phyloP scores from a whole-genome alignment of 2,797 vertebrate genomes.

The Spinibarbus caldwelli region DNA sequence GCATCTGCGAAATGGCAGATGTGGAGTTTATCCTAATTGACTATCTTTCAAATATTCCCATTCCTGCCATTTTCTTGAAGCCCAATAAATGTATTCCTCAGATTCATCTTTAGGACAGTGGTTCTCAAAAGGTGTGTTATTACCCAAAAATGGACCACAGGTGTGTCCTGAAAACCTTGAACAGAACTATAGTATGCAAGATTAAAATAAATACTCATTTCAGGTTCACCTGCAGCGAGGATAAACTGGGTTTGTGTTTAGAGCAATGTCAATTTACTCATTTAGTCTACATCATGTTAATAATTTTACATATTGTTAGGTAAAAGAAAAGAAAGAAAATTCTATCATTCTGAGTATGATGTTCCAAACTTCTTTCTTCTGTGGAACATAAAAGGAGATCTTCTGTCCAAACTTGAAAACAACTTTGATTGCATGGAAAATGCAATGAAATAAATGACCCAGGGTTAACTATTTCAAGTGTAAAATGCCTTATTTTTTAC shows the following conservation, averaged over 20 bases:
- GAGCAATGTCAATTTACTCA: not conserved
- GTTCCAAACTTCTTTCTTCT: too few relatives aligned
- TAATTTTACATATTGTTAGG: not conserved
- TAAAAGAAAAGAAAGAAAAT: too few relatives aligned
- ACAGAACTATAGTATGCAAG: not conserved
- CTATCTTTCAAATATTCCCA: not conserved
- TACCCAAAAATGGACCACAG: not conserved
- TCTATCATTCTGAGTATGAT: too few relatives aligned
- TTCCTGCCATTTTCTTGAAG: not conserved
- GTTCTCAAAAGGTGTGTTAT: not conserved
- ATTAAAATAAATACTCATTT: not conserved
- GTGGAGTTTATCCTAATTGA: not conserved
- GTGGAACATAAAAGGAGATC: too few relatives aligned
- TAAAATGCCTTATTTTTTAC: not conserved
- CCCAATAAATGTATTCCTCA: not conserved
- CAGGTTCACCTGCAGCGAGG: not conserved
- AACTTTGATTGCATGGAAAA: too few relatives aligned
- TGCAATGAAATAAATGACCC: not conserved
- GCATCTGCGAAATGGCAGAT: not conserved
- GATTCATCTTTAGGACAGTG: not conserved
- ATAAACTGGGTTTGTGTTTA: not conserved
- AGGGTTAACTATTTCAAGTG: not conserved
- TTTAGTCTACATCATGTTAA: not conserved
- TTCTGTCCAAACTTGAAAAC: too few relatives aligned
- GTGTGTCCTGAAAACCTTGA: slow-evolving; percentile 3